phyloP scores from a whole-genome alignment of 2,113 vertebrate species.

The Microtus montanus region DNA sequence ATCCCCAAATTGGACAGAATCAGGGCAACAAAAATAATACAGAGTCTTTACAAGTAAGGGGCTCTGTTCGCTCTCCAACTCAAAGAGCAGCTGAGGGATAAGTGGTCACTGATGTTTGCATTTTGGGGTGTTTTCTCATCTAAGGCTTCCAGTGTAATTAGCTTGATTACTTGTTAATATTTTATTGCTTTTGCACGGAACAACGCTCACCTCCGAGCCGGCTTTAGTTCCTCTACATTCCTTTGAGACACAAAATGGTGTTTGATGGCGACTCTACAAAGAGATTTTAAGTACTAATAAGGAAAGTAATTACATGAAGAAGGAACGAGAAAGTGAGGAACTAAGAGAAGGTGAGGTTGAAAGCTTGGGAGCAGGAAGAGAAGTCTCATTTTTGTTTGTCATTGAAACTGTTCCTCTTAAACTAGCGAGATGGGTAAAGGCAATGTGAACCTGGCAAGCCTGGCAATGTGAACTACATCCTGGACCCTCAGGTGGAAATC shows the following conservation, averaged over 20 bases:
- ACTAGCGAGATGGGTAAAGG: neutral
- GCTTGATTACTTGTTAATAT: neutral
- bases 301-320: slow-evolving; percentile 14
- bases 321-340: neutral
- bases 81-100: neutral
- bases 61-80: neutral
- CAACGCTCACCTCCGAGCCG: neutral
- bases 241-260: neutral
- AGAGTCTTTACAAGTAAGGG: neutral
- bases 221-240: neutral
- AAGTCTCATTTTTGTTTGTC: neutral
- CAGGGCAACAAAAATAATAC: neutral
- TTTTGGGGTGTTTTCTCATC: neutral
- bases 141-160: neutral
- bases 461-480: neutral
- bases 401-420: slow-evolving; percentile 4
- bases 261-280: neutral
- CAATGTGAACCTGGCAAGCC: neutral
- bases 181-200: neutral
- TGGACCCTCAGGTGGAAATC: neutral
- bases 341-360: neutral
- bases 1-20: neutral
- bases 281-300: neutral
- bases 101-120: neutral
- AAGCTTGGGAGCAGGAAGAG: neutral